Conservation (phyloP, 2,888 invertebrate species). For the Lasioglossum villosulum region DNA sequence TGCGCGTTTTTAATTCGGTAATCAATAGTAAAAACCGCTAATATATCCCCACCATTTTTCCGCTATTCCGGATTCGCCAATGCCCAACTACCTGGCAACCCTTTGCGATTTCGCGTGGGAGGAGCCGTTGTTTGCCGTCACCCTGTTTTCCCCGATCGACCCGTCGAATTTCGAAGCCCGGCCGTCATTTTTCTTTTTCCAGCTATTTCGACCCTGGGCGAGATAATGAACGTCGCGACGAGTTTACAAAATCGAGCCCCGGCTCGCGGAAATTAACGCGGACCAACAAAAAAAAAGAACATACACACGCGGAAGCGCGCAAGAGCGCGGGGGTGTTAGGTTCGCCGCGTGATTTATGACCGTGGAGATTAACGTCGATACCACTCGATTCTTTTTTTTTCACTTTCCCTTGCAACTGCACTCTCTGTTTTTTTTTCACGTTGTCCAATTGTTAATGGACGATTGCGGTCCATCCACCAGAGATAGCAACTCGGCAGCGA, state of each 20-base stretch:
- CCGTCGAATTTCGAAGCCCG: conserved; percentile 42
- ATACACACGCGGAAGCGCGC: background rate
- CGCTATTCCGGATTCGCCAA: conserved; percentile 71
- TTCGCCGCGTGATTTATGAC: background rate
- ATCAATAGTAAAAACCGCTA: conserved; percentile 83
- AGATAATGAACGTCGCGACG: conserved; percentile 11
- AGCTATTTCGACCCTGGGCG: background rate
- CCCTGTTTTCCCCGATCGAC: conserved; percentile 54
- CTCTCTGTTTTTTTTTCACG: background rate
- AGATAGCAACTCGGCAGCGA: background rate
- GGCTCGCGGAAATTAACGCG: background rate
- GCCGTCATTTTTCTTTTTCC: conserved; percentile 11
- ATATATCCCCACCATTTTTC: conserved; percentile 74
- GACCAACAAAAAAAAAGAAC: background rate
- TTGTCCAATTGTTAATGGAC: background rate
- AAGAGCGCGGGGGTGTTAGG: background rate
- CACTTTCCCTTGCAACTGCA: background rate
- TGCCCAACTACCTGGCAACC: conserved; percentile 70
- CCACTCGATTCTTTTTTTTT: background rate
- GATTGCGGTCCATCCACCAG: background rate
- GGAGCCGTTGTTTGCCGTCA: conserved; percentile 62
- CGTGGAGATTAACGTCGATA: conserved; percentile 9
- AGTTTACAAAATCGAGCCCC: background rate
- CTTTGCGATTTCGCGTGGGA: conserved; percentile 70
- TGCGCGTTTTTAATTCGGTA: conserved; percentile 83